Evolutionary conservation across 2,113 vertebrate genomes (phyloP), one percentile per base, ranked within the genome.

Genomic region (Phycodurus eques): DNA sequence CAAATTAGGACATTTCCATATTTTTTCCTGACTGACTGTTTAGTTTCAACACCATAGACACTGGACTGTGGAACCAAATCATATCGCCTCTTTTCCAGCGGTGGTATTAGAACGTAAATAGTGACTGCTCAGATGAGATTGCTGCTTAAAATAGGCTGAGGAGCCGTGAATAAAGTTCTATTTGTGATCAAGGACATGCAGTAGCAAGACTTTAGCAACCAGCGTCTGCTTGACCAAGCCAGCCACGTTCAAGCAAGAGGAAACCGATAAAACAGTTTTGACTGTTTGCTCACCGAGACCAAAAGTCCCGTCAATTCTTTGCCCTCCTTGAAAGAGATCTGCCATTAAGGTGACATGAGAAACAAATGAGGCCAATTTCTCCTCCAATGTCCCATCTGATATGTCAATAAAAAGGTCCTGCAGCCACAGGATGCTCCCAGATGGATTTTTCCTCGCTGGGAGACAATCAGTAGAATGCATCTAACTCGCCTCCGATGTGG

Each of bases 341-440:
- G 91, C 88, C 90, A 92, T 93, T 92, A 93, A 85, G 85, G 91
- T 85, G 90, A 90, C 89, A 87, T 73, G 88, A 92, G 88, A 93
- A 94, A 95, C 91, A 92, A 94, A 93, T 87, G 91, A 93, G 92
- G 88, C 90, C 92, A 92, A 90, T 95, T 94, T 93, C 88, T 88
- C 88, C 88, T 80, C 89, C 90, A 89, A 89, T 88, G 86, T 92
- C 91, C 90, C 87, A 86, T 90, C 87, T 90, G 90, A 92, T 93
- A 91, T 88, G 90, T 92, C 91, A 92, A 92, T 92, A 94, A 92
- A 94, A 92, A 88, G 74, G 74, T 87, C 88, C 85, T 69, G 86
- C 88, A 80, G 87, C 86, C 74, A 66, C 83, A 84, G 90, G 87
- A 92, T 88, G 89, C 85, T 81, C 70, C 20, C 59, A 83, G 83